Evolutionary conservation across 2,888 invertebrate species (phyloP).

Genomic region (Zele albiditarsus): DNA sequence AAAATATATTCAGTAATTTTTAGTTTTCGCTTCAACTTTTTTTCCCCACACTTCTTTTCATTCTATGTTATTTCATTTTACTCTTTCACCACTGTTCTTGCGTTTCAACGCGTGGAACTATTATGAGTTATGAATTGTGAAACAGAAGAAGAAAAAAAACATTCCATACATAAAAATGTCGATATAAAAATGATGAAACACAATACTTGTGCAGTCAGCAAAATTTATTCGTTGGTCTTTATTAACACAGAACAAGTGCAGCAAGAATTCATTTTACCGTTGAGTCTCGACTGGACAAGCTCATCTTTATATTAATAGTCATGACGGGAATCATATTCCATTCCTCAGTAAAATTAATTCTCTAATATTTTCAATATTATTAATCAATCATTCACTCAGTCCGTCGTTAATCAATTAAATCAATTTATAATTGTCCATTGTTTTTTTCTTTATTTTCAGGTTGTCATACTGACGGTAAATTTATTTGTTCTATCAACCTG

Average conservation of each 20-base stretch:
- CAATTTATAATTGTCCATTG: background rate
- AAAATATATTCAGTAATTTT: background rate
- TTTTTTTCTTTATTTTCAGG: background rate
- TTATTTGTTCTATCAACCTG: background rate
- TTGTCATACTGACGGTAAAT: background rate
- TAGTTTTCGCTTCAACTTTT: background rate
- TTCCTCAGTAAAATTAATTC: slow-evolving; percentile 11
- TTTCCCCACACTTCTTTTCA: background rate
- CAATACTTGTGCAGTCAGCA: slow-evolving; percentile 26
- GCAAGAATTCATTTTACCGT: slow-evolving; percentile 14
- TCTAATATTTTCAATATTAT: background rate
- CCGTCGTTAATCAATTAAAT: no score
- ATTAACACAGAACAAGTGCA: slow-evolving; percentile 4
- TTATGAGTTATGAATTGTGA: background rate
- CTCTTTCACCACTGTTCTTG: background rate
- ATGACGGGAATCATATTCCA: background rate
- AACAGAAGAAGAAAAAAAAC: background rate
- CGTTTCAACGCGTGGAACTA: background rate
- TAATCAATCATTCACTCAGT: background rate
- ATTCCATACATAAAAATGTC: slow-evolving; percentile 2
- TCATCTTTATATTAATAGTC: background rate
- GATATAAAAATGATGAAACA: slow-evolving; percentile 17
- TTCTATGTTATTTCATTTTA: background rate
- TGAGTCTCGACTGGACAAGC: slow-evolving; percentile 16
- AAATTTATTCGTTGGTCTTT: slow-evolving; percentile 6